A percentile compares a stretch with the other conserved stretches of the same genome.
Evolutionary conservation across 2,888 invertebrate species (phyloP).

Genomic region (Drosophila flavopinicola): DNA sequence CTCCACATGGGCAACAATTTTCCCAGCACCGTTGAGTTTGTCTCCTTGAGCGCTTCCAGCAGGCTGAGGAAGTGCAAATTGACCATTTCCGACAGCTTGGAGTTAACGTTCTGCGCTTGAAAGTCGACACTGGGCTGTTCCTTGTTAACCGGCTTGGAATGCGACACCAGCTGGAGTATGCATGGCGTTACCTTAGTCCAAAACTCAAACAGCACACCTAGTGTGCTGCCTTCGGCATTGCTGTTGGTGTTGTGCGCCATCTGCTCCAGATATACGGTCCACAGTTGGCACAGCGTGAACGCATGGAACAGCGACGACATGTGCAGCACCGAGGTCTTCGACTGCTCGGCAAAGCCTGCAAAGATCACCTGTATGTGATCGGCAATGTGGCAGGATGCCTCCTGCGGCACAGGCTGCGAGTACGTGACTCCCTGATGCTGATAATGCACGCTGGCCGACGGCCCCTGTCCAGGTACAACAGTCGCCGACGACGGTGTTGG

Average conservation of each 20-base stretch:
- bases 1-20: slow-evolving; percentile 98
- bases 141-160: slow-evolving; percentile 93
- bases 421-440: slow-evolving; percentile 83
- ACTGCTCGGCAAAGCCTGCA: slow-evolving; percentile 98
- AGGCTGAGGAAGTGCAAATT: slow-evolving; percentile 98
- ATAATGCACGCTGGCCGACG: slow-evolving; percentile 66
- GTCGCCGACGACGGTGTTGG: slow-evolving; percentile 63
- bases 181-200: slow-evolving; percentile 99
- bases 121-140: slow-evolving; percentile 55
- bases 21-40: slow-evolving; percentile 95
- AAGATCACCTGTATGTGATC: slow-evolving; percentile 98
- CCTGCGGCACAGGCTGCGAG: slow-evolving; percentile 96
- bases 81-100: slow-evolving; percentile 97
- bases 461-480: slow-evolving; percentile 39
- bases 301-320: slow-evolving; percentile 99
- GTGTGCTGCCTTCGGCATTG: slow-evolving; percentile 90
- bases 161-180: slow-evolving; percentile 95
- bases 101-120: slow-evolving; percentile 64
- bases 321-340: slow-evolving; percentile 95
- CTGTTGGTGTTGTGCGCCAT: slow-evolving; percentile 88
- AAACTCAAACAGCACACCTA: slow-evolving; percentile 96
- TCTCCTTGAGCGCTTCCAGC: slow-evolving; percentile 97
- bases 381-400: slow-evolving; percentile 97
- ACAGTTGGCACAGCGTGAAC: slow-evolving; percentile 98
- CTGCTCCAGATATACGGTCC: slow-evolving; percentile 99